Base-by-base conservation (phyloP, 2,888 invertebrate species). In the Bursaphelenchus okinawaensis region DNA sequence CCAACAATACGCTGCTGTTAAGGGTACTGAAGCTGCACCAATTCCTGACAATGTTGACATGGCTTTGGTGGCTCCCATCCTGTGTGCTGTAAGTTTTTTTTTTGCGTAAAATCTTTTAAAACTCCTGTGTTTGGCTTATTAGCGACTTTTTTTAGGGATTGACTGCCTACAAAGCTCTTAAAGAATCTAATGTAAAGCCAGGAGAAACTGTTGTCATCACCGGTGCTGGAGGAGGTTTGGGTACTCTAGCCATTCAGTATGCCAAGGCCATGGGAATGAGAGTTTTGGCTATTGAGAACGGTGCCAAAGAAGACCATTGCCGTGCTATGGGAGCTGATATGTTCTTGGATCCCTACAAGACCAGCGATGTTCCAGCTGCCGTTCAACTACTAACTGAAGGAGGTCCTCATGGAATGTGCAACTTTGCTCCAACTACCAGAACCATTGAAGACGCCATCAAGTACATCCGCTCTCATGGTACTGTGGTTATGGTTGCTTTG, bases 171-270 rank as follows among this genome's bases (percentile, higher is more conserved):
- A 71, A 68, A 31, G 73, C 75, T 0, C 62, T 74, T 50, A 69
- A 68, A 50, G 75, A 70, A 56, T 61, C 73, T 16, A 66, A 70
- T 29, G 67, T 71, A 23, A 62, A 64, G 9, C 64, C 75, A 16
- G 73, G 73, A 22, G 67, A 74, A 60, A 72, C 70, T 22, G 59
- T 74, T n/a, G 75, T 68, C 19, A 62, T 74, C 28, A 72, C 69
- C 23, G 75, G 75, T 59, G 75, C 75, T 24, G 75, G 72, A 31
- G 75, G 75, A 57, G 75, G 75, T 52, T 67, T 74, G 9, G 75
- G 75, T 50, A 68, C 72, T 4, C 59, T 74, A 22, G 71, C 66
- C 28, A 70, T 74, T 28, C 75, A 74, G 55, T 74, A 73, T 52
- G 75, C 75, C 4, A 65, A 66, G 27, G 75, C 72, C 24, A 74